phyloP scores from a whole-genome alignment of 2,888 invertebrate species.

The Amphipoea lucens region DNA sequence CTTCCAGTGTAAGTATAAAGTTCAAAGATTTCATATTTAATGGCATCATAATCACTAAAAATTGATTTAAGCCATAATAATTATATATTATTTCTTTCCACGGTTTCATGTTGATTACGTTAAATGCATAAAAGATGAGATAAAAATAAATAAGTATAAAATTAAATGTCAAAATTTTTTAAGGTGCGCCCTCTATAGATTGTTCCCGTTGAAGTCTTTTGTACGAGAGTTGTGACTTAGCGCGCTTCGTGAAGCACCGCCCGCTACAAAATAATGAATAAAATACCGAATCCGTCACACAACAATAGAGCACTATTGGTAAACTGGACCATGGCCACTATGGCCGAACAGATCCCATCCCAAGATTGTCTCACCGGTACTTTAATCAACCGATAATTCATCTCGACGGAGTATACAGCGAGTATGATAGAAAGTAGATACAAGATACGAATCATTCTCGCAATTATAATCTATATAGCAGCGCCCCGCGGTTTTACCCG shows the following conservation, averaged over 20 bases:
- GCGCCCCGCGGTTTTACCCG: too few relatives aligned
- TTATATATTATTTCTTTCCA: slow-evolving; percentile 24
- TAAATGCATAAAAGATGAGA: not conserved
- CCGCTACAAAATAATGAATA: slow-evolving; percentile 71
- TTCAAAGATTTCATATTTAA: slow-evolving; percentile 38
- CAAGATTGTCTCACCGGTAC: slow-evolving; percentile 72
- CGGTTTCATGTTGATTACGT: slow-evolving; percentile 15
- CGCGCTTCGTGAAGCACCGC: slow-evolving; percentile 50
- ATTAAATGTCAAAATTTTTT: slow-evolving; percentile 14
- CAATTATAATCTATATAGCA: slow-evolving; percentile 67
- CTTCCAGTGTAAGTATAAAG: slow-evolving; percentile 39
- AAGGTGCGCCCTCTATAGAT: not conserved
- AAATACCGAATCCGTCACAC: slow-evolving; percentile 80
- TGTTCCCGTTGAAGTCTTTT: slow-evolving; percentile 81
- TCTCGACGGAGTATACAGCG: slow-evolving; percentile 53
- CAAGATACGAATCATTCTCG: slow-evolving; percentile 74
- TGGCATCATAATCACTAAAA: slow-evolving; percentile 29
- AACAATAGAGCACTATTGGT: slow-evolving; percentile 77
- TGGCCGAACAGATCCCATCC: slow-evolving; percentile 70
- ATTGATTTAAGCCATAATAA: slow-evolving; percentile 49
- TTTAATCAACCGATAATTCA: slow-evolving; percentile 72
- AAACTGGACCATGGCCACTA: slow-evolving; percentile 68
- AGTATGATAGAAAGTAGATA: slow-evolving; percentile 70
- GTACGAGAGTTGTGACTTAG: slow-evolving; percentile 63
- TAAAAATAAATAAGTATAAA: slow-evolving; percentile 1